Evolutionary conservation across 2,113 vertebrate species (phyloP).

Genomic region (Gasterosteus nipponicus): DNA sequence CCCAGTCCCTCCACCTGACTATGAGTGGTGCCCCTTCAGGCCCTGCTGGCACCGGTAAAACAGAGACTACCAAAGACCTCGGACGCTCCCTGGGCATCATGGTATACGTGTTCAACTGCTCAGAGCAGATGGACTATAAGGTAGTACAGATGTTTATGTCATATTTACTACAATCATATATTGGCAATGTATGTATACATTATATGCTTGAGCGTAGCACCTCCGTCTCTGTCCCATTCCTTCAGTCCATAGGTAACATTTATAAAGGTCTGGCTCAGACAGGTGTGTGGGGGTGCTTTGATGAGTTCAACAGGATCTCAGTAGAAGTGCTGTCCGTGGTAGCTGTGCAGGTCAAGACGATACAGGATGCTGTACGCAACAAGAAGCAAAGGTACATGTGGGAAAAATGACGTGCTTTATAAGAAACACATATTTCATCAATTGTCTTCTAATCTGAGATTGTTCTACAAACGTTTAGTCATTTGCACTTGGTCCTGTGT

Average conservation of each 20-base stretch:
- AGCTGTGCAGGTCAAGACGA: constrained; percentile 82
- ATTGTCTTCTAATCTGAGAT: not conserved
- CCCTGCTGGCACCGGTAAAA: constrained; percentile 81
- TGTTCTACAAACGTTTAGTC: not conserved
- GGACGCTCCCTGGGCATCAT: constrained; percentile 81
- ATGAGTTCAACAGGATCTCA: constrained; percentile 83
- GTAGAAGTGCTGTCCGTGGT: constrained; percentile 82
- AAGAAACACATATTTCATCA: not conserved
- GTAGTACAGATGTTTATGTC: constrained; percentile 45
- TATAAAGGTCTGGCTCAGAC: constrained; percentile 85
- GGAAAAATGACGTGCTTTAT: not conserved
- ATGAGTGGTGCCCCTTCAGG: constrained; percentile 80
- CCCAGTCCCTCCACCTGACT: constrained; percentile 76
- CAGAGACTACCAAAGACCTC: constrained; percentile 83
- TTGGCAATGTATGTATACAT: not conserved
- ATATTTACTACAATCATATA: not conserved
- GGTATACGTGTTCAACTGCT: constrained; percentile 86
- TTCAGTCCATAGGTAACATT: constrained; percentile 81
- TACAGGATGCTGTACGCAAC: constrained; percentile 81
- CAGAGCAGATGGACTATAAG: constrained; percentile 87
- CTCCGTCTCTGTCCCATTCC: not conserved
- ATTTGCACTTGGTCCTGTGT: not conserved
- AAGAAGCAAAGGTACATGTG: constrained; percentile 79
- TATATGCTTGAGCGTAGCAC: too few relatives aligned
- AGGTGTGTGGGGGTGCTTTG: constrained; percentile 79